Base-by-base conservation (phyloP, 2,113 vertebrate genomes). In the Marcusenius ussheri region DNA sequence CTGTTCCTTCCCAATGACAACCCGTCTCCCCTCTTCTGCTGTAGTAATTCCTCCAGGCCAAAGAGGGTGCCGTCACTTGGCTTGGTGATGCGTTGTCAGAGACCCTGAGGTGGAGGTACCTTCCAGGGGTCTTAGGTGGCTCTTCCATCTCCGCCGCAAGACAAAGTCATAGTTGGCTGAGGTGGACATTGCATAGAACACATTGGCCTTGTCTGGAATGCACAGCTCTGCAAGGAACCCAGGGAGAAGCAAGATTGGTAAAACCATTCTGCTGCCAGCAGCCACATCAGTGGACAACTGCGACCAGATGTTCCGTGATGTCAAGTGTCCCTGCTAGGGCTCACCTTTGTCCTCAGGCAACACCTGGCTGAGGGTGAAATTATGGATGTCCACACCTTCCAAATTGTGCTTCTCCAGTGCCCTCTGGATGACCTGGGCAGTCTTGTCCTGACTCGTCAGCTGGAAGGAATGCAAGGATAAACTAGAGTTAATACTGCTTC, bases 381-480 rank as follows among this genome's bases (percentile, higher is more conserved):
- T 94, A 0, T 83, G 88, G 50, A 90, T 93, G 85, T 90, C 91
- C 91, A 95, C 91, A 90, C 94, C 93, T 27, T 96, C 95, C 2
- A 97, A 92, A 31, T 94, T 93, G 93, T 97, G 97, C 84, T 98
- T 98, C 90, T 96, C 95, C 90, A 98, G 51, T 5, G 96, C 96
- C 83, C 96, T 93, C 87, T 95, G 95, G 2, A 98, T 95, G 91
- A 97, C 97, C 0, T 95, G 93, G 2, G 95, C 93, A 0, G 96
- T 96, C 94, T 97, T 98, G 93, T 98, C 97, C 93, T 97, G 97
- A 87, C 97, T 97, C 24, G 97, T 97, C 87, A 98, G 92, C 97
- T 98, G 88, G 24, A 53, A 80, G 89, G 53, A 39, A 49, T 15
- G 21, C 24, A 51, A 62, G 3, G 39, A 42, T 27, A 83, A 31